Percentiles rank a stretch among this genome's conserved stretches.
These are phyloP conservation scores for Erebia epiphron DNA, from an alignment of 2,888 invertebrate genomes.

Conservation along the genomic window DNA sequence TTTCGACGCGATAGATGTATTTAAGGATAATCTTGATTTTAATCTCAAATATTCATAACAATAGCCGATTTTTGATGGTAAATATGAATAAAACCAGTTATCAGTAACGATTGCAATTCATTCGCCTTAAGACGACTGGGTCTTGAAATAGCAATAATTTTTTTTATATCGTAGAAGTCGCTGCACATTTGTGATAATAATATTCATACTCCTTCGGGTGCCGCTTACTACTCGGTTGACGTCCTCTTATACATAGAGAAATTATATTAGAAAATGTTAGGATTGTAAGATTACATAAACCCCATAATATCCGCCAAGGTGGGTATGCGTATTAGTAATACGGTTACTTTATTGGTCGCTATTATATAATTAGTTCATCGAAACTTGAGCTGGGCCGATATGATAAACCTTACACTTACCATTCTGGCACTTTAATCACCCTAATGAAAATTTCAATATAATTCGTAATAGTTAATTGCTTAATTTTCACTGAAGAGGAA, in stretches of 20 bases:
- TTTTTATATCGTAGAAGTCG: constrained; percentile 62
- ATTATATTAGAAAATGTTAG: constrained; percentile 78
- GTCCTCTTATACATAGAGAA: constrained; percentile 74
- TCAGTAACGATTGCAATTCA: constrained; percentile 56
- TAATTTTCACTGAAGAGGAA: no score
- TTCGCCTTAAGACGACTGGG: constrained; percentile 74
- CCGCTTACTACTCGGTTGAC: constrained; percentile 76
- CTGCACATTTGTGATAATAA: constrained; percentile 75
- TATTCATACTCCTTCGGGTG: constrained; percentile 63
- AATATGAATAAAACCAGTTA: constrained; percentile 49
- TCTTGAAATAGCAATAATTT: constrained; percentile 77
- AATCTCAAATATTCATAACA: constrained; percentile 48
- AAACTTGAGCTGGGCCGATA: constrained; percentile 17
- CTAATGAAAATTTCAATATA: neutral
- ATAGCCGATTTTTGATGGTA: constrained; percentile 50
- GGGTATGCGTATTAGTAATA: constrained; percentile 23
- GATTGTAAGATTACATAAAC: constrained; percentile 69
- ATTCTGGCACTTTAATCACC: neutral
- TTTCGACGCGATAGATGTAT: constrained; percentile 28
- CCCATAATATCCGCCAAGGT: constrained; percentile 53
- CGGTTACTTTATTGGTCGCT: constrained; percentile 29
- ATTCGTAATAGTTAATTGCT: neutral
- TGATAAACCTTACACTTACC: constrained; percentile 28
- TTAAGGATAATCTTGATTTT: constrained; percentile 52
- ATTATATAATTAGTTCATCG: constrained; percentile 22